Conservation (phyloP, 2,797 vertebrate species). For the Hippopotamyrus pictus region DNA sequence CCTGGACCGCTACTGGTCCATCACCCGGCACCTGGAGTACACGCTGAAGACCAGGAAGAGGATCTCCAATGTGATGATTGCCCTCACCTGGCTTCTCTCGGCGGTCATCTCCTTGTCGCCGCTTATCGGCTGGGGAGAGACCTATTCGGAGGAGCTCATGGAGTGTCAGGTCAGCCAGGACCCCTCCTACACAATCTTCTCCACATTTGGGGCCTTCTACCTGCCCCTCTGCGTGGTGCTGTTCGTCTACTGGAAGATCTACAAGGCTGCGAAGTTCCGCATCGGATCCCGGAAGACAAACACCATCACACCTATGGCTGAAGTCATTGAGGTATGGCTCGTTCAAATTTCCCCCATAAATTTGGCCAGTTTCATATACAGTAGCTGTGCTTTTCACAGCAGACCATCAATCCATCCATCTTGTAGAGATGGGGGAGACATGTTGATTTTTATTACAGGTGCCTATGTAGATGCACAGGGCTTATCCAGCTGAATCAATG, state of each 20-base stretch:
- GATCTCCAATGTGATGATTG: conserved; percentile 88
- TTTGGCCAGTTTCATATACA: background rate
- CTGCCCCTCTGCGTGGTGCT: conserved; percentile 90
- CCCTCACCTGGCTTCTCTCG: conserved; percentile 83
- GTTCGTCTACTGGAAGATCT: conserved; percentile 97
- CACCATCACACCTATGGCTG: conserved; percentile 80
- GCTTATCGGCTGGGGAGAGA: conserved; percentile 90
- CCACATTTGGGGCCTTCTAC: conserved; percentile 93
- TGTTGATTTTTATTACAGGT: background rate
- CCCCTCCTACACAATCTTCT: conserved; percentile 90
- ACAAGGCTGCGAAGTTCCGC: conserved; percentile 88
- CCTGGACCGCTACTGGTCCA: conserved; percentile 95
- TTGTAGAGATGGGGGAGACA: background rate
- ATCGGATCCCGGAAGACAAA: conserved; percentile 80
- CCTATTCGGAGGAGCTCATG: conserved; percentile 72
- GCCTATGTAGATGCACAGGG: background rate
- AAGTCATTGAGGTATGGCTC: conserved; percentile 66
- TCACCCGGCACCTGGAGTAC: conserved; percentile 88
- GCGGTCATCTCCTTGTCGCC: conserved; percentile 88
- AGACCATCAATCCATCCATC: background rate
- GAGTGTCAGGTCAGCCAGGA: conserved; percentile 89
- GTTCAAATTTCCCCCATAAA: background rate
- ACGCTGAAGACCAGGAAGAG: conserved; percentile 78
- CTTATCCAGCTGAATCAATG: background rate
- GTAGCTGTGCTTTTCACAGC: background rate